Base-by-base conservation (phyloP, 2,888 invertebrate species). In the Pollenia griseotomentosa region DNA sequence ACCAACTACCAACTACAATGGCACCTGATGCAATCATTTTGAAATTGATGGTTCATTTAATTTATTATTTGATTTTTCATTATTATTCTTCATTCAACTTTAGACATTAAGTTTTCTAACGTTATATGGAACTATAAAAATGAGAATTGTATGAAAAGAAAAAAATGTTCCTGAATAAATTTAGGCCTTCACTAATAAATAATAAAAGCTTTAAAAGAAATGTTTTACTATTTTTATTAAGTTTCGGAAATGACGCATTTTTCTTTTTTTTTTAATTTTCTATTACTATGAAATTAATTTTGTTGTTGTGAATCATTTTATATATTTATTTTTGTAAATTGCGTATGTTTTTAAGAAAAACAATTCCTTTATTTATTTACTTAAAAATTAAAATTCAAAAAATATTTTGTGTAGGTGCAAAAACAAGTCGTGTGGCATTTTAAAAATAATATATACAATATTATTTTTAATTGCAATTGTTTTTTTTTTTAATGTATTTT, bases 11-110 rank as follows among this genome's bases (percentile, higher is more conserved):
- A 53, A 44, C 12, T 57, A 71, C 57, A 77, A 79, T 53, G 59
- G 78, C 87, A 84, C 84, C 87, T 87, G 87, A 87, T 84, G 87
- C 80, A 87, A 78, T 87, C 84, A 82, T 70, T 86, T 86, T 19
- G 11, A 73, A 85, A 79, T 83, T 78, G 44, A 74, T 82, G 68
- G 73, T 84, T 78, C 61, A 68, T 81, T 85, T 80, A 65, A 80
- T 80, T 79, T 80, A 70, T 61, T 70, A 46, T 83, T 75, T 83
- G 68, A 44, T 75, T 83, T 75, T 68, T n/a, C 48, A 59, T 73
- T 80, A 71, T 68, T 61, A 68, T 59, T 75, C 5, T 68, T 83
- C 19, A 70, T 51, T 78, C 53, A 74, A 74, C 40, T 80, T 73
- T 63, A 44, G 16, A 8, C 14, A 74, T 68, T 68, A 14, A 19